phyloP scores from a whole-genome alignment of 1,140 invertebrate species.

The Meloidogyne exigua region DNA sequence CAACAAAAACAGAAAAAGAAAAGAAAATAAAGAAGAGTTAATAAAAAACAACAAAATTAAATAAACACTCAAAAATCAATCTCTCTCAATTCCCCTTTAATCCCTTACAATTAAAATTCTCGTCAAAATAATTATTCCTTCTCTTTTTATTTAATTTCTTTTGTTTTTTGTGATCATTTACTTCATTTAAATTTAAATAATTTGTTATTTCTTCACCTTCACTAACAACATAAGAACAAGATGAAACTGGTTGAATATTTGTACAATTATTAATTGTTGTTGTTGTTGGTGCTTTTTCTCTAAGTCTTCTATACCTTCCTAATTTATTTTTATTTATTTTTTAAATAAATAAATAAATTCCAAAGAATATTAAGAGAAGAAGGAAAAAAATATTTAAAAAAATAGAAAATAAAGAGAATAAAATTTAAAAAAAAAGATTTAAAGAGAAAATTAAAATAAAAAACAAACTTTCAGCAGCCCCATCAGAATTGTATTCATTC shows the following conservation, averaged over 20 bases:
- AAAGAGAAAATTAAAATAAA: not conserved
- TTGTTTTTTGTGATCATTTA: no score
- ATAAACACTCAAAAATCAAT: no score
- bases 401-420: not conserved
- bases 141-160: no score
- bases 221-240: not conserved
- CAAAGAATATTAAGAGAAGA: not conserved
- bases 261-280: no score
- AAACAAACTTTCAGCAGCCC: conserved; percentile 15
- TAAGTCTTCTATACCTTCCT: conserved; percentile 10
- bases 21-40: no score
- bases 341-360: not conserved
- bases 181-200: not conserved
- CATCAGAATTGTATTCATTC: conserved; percentile 75
- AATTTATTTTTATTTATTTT: not conserved
- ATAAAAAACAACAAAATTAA: no score
- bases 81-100: no score
- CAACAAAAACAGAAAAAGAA: no score
- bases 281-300: conserved; percentile 12
- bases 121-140: no score
- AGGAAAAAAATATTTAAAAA: not conserved
- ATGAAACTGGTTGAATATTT: no score
- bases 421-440: not conserved
- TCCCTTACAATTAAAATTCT: no score
- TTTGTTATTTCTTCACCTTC: not conserved